A percentile compares a stretch with the other conserved stretches of the same genome.
Evolutionary conservation across 2,888 invertebrate species (phyloP).

Genomic region (Athetis lepigone): DNA sequence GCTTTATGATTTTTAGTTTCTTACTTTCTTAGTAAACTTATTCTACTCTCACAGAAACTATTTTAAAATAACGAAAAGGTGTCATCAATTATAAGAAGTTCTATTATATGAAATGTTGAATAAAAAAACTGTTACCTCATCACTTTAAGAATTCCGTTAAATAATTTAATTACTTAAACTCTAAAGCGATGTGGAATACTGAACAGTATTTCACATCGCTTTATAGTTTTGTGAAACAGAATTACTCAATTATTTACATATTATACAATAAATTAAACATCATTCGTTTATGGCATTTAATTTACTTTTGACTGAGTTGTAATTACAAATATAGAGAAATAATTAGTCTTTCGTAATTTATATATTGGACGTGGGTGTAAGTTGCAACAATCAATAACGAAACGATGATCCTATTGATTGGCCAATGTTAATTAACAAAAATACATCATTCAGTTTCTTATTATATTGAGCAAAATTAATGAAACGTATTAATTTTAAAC

Average conservation of each 20-base stretch:
- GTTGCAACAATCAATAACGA: conserved; percentile 45
- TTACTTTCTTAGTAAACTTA: too few species aligned
- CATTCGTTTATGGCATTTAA: conserved; percentile 28
- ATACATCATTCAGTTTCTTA: conserved; percentile 21
- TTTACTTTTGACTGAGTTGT: conserved; percentile 24
- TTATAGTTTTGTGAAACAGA: conserved; percentile 16
- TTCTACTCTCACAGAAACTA: not conserved
- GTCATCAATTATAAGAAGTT: too few species aligned
- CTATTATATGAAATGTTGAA: too few species aligned
- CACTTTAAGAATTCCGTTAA: not conserved
- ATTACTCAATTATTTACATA: conserved; percentile 12
- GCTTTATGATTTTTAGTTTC: not conserved
- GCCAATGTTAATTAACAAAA: conserved; percentile 33
- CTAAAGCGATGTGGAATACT: too few species aligned
- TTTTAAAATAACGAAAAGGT: too few species aligned
- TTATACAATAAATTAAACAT: conserved; percentile 16
- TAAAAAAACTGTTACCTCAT: not conserved
- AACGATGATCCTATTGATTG: conserved; percentile 36
- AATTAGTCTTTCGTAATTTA: conserved; percentile 45
- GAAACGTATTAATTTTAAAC: not conserved
- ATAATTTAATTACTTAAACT: not conserved
- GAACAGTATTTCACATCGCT: not conserved
- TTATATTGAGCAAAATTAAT: conserved; percentile 2
- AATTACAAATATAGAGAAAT: conserved; percentile 28
- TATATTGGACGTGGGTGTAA: conserved; percentile 55